Percentiles rank a stretch among this genome's conserved stretches.
Conservation (phyloP, 2,113 vertebrate genomes). For the Hippopotamus amphibius region DNA sequence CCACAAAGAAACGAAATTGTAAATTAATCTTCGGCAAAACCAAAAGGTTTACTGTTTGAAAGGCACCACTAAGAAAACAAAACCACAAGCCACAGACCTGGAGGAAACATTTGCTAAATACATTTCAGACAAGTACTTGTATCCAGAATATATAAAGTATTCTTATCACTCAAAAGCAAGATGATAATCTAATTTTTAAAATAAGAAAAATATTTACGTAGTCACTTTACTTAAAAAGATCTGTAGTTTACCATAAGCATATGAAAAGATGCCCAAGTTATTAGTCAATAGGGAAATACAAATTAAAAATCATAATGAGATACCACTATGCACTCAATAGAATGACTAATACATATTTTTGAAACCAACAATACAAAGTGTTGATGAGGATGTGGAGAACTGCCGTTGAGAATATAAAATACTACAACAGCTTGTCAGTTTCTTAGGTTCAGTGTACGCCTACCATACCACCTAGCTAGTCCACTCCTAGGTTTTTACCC, state of each 20-base stretch:
- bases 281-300: not conserved
- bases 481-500: not conserved
- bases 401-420: not conserved
- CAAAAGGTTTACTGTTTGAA: constrained; percentile 6
- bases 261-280: not conserved
- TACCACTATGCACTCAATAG: not conserved
- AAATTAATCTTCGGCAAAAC: not conserved
- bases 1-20: not conserved
- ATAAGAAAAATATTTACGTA: not conserved
- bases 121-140: not conserved
- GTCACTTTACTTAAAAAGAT: not conserved
- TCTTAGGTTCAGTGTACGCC: not conserved
- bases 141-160: not conserved
- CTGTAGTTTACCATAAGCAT: not conserved
- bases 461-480: not conserved
- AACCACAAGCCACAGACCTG: not conserved
- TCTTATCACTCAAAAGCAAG: not conserved
- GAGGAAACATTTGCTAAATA: not conserved
- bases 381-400: not conserved
- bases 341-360: not conserved
- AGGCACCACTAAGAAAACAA: not conserved
- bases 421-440: not conserved
- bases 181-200: constrained; percentile 25
- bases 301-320: constrained; percentile 33
- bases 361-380: not conserved